Base-by-base conservation (phyloP, 2,113 vertebrate genomes). In the Gila orcuttii region DNA sequence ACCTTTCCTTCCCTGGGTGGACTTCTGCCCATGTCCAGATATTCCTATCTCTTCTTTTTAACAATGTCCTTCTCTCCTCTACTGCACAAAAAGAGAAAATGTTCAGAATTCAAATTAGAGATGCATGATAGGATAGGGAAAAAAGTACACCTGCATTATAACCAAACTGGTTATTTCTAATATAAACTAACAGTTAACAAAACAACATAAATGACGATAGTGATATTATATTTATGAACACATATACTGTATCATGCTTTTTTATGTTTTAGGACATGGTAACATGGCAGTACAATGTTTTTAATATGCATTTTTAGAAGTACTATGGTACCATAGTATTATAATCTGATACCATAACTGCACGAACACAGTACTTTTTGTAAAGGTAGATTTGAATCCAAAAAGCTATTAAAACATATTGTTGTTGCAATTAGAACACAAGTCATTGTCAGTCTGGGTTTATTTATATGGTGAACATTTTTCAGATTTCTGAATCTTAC, bases 401-500 rank as follows among this genome's bases (percentile, higher is more conserved):
- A 28, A 33, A 17, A 17, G 25, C n/a, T 1, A 1, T 2, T 76
- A 19, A 76, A 76, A 76, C 25, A 76, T 25, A 1, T 52, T 47
- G 19, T 10, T n/a, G 13, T 47, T 52, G n/a, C 13, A 0, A 15
- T 25, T 25, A 74, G 71, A 45, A 45, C 71, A n/a, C 69, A 75
- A 25, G 21, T 21, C 21, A 47, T 76, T 52, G 23, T 47, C 15
- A 31, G n/a, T 31, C 6, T 13, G 6, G 47, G 31, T 36, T 69
- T 73, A 66, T 81, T 42, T 64, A 19, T 17, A 15, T 42, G 66
- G 21, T 57, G 47, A 57, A 73, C 1, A 19, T 19, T 39, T 59
- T 33, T 57, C 7, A 9, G 21, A 83, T 83, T 83, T 71, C 82
- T 59, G 21, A 39, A 55, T 59, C 33, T 83, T 83, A 39, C 68